Conservation (phyloP, 2,888 invertebrate genomes). For the Norana najaformis region DNA sequence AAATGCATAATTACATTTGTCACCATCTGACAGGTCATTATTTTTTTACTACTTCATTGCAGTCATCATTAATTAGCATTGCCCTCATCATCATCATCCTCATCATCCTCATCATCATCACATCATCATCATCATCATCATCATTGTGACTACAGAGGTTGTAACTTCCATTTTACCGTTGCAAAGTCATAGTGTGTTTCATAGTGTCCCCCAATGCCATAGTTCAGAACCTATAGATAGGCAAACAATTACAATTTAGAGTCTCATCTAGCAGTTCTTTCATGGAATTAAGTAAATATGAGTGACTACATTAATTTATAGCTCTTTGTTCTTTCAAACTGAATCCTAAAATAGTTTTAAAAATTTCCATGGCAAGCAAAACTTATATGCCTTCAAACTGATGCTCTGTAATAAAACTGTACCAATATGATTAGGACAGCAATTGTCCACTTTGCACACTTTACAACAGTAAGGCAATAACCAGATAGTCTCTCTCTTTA, state of each 20-base stretch:
- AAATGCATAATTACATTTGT: not conserved
- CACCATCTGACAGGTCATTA: no score
- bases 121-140: not conserved
- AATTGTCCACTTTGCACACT: not conserved
- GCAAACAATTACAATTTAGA: not conserved
- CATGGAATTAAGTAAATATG: not conserved
- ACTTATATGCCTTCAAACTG: no score
- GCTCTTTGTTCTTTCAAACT: no score
- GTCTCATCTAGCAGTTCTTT: not conserved
- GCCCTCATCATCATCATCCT: no score
- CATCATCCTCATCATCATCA: not conserved
- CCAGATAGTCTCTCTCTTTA: not conserved
- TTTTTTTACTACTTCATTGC: not conserved
- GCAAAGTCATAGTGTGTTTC: conserved; percentile 47
- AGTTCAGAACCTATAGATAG: conserved; percentile 43
- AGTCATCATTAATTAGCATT: not conserved
- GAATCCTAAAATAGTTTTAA: no score
- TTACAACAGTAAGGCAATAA: not conserved
- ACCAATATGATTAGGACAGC: not conserved
- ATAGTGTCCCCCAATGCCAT: conserved; percentile 47
- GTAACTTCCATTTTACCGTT: conserved; percentile 34
- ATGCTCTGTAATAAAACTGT: no score
- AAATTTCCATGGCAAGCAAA: no score
- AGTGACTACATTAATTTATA: no score
- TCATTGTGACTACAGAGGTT: not conserved